Conservation (phyloP, 2,888 invertebrate genomes). For the Acronicta alni region DNA sequence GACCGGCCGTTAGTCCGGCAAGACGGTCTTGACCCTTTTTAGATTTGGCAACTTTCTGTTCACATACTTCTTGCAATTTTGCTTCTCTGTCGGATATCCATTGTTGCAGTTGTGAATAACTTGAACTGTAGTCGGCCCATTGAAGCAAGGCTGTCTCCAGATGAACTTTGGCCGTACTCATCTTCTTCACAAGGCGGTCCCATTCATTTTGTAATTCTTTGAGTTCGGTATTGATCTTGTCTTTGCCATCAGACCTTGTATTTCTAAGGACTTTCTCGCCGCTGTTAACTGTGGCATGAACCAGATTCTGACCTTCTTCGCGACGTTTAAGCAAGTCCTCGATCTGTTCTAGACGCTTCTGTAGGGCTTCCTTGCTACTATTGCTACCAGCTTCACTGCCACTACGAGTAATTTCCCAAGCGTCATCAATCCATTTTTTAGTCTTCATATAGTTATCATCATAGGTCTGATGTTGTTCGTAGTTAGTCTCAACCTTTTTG, state of each 20-base stretch:
- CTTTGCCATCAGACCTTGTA: constrained; percentile 96
- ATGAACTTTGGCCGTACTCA: constrained; percentile 97
- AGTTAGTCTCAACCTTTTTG: constrained; percentile 96
- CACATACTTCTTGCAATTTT: constrained; percentile 96
- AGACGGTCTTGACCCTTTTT: constrained; percentile 92
- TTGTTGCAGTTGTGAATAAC: constrained; percentile 96
- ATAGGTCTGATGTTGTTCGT: constrained; percentile 95
- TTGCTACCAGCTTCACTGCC: constrained; percentile 94
- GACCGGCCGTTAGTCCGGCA: constrained; percentile 92
- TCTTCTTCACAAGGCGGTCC: constrained; percentile 97
- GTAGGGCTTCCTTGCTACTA: constrained; percentile 95
- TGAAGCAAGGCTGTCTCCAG: constrained; percentile 96
- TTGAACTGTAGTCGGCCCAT: constrained; percentile 99
- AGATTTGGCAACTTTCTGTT: constrained; percentile 94
- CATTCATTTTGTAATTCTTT: constrained; percentile 97
- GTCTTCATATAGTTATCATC: constrained; percentile 93
- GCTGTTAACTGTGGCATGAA: constrained; percentile 95
- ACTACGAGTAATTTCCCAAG: constrained; percentile 94
- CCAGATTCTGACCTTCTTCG: constrained; percentile 95
- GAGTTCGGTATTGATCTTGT: constrained; percentile 95
- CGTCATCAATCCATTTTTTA: constrained; percentile 95
- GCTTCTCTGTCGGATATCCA: constrained; percentile 98
- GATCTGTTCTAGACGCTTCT: constrained; percentile 93
- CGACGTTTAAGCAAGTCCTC: constrained; percentile 94
- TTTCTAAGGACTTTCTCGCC: constrained; percentile 97